Percentiles rank a stretch among this genome's conserved stretches.
These are phyloP conservation scores for Drosophila atripex DNA, from an alignment of 2,888 invertebrate genomes.

Conservation along the genomic window DNA sequence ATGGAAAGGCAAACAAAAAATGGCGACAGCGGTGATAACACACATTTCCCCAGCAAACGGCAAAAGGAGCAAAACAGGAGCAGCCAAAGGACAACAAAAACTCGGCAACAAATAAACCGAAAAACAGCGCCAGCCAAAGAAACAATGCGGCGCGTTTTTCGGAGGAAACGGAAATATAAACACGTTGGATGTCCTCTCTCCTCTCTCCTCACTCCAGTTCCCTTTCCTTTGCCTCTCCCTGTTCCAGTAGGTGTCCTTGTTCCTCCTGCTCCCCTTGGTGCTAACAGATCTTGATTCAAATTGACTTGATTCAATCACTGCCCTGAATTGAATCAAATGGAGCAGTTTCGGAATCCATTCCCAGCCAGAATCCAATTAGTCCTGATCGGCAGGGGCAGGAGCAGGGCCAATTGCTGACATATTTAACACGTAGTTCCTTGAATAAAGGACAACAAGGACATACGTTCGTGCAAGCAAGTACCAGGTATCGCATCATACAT, in stretches of 20 bases:
- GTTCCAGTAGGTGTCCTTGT: not conserved
- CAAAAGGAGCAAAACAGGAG: constrained; percentile 6
- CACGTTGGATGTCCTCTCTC: constrained; percentile 21
- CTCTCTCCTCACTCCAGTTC: not conserved
- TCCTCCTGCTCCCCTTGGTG: not conserved
- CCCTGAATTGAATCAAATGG: constrained; percentile 13
- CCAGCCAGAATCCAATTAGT: constrained; percentile 14
- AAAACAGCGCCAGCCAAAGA: constrained; percentile 8
- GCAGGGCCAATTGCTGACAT: too few species aligned
- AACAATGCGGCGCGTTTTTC: constrained; percentile 23
- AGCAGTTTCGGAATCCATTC: not conserved
- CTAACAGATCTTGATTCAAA: constrained; percentile 23
- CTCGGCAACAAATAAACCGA: not conserved
- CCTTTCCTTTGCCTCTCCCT: not conserved
- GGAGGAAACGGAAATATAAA: constrained; percentile 23
- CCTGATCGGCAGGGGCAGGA: not conserved
- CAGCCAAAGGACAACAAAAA: not conserved
- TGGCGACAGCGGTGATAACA: constrained; percentile 67
- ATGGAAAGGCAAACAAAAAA: constrained; percentile 53
- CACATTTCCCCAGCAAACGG: constrained; percentile 19
- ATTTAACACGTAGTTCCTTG: too few species aligned
- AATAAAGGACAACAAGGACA: too few species aligned
- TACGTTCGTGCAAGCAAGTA: too few species aligned
- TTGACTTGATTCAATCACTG: constrained; percentile 20
- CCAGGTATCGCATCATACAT: too few species aligned